Evolutionary conservation across 2,113 vertebrate genomes (phyloP), one percentile per base, ranked within the genome.

Genomic region (Vicugna pacos): DNA sequence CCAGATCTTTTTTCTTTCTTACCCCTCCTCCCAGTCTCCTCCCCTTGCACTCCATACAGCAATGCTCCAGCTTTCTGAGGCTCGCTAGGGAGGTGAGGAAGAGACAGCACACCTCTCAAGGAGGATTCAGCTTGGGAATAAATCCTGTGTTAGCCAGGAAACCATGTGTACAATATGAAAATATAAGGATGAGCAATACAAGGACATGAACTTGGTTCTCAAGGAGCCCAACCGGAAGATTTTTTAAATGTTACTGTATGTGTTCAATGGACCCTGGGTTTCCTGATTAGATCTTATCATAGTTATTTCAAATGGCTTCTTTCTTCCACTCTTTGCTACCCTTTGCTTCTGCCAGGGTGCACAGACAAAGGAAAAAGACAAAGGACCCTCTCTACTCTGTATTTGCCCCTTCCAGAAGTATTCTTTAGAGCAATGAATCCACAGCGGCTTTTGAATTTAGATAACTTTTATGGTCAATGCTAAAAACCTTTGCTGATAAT

Each of bases 101-200:
- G 99, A 99, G 99, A 99, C 99, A 99, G 99, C 99, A 99, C 99
- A 99, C 98, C 99, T 99, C 99, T 99, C 98, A 99, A 98, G 98
- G 98, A 98, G 96, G 98, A 98, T 99, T 99, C 98, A 99, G 98
- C 98, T 98, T 96, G 98, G 98, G 98, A 98, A 99, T 99, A 99
- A 99, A 99, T 99, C 98, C 98, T 98, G 98, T 97, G 97, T 98
- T 98, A 97, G 97, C 98, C 98, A 98, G 98, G 98, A 99, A 99
- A 99, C 99, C 98, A 99, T 99, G 98, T 98, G 98, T 98, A 99
- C 98, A 98, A 98, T 98, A 98, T 97, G 97, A 98, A 98, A 98
- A 98, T 98, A 97, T 94, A 97, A 98, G 97, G 98, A 98, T 98
- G 98, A 48, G n/a, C 20, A 42, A 42, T 67, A 32, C 32, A 88